Evolutionary conservation across 1,140 invertebrate genomes (phyloP).

Genomic region (Habropoda laboriosa): DNA sequence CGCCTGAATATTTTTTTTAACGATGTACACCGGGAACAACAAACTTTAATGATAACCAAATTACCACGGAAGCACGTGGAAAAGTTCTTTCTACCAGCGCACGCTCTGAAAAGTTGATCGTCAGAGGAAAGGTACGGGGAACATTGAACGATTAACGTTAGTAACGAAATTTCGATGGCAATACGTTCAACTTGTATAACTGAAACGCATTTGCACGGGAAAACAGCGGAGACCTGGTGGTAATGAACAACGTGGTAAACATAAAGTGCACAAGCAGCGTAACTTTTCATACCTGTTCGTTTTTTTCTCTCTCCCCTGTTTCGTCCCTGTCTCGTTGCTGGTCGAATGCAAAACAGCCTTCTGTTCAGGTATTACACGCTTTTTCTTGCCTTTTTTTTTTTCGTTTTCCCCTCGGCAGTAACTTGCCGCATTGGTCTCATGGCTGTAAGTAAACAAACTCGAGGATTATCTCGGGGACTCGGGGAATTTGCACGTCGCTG

Average conservation of each 20-base stretch:
- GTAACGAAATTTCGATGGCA: slow-evolving; percentile 30
- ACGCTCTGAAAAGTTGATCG: not conserved
- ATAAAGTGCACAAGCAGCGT: slow-evolving; percentile 40
- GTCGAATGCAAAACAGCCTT: not conserved
- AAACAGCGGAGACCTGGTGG: slow-evolving; percentile 40
- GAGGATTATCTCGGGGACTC: slow-evolving; percentile 60
- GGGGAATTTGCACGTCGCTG: slow-evolving; percentile 63
- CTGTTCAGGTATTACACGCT: not conserved
- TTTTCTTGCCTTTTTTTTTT: not conserved
- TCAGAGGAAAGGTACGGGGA: not conserved
- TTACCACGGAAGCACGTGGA: too few relatives aligned
- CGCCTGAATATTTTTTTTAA: too few relatives aligned
- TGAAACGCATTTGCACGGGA: slow-evolving; percentile 4
- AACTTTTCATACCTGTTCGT: not conserved
- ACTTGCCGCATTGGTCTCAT: slow-evolving; percentile 15
- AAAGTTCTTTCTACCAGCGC: too few relatives aligned
- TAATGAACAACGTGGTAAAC: slow-evolving; percentile 58
- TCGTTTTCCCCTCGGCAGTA: not conserved
- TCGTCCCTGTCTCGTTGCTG: not conserved
- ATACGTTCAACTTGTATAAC: not conserved
- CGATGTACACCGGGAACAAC: too few relatives aligned
- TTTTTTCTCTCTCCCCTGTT: not conserved
- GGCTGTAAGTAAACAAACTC: slow-evolving; percentile 59
- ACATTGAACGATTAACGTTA: not conserved
- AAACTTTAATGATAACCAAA: too few relatives aligned